A percentile compares a stretch with the other conserved stretches of the same genome.
Evolutionary conservation across 1,140 invertebrate species (phyloP).

Genomic region (Diachasmimorpha longicaudata): DNA sequence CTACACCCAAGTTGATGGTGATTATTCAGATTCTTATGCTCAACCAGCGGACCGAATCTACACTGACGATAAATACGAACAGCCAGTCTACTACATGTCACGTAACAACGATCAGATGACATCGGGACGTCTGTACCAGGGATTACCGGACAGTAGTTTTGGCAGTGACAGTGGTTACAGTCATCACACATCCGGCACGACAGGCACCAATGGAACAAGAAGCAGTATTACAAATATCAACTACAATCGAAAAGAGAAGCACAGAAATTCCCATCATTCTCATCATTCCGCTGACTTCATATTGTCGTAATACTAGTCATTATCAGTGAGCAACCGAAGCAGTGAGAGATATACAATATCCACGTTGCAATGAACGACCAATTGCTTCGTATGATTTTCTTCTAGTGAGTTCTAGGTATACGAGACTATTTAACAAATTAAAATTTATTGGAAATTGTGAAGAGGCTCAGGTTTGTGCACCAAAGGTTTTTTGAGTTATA

Average conservation of each 20-base stretch:
- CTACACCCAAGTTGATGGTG: conserved; percentile 42
- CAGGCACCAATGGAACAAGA: conserved; percentile 49
- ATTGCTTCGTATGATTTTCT: not conserved
- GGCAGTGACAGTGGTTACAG: conserved; percentile 75
- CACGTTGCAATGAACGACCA: not conserved
- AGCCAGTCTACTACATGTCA: conserved; percentile 46
- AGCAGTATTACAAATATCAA: conserved; percentile 46
- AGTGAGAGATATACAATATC: conserved; percentile 12
- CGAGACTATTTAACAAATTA: conserved; percentile 48
- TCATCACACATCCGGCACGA: conserved; percentile 67
- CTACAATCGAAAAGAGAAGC: conserved; percentile 52
- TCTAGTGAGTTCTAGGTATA: conserved; percentile 5
- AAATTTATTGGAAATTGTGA: conserved; percentile 32
- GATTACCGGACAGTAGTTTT: conserved; percentile 66
- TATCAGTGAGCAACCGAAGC: not conserved
- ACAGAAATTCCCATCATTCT: conserved; percentile 52
- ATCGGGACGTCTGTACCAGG: conserved; percentile 49
- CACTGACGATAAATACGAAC: conserved; percentile 47
- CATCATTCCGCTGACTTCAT: conserved; percentile 55
- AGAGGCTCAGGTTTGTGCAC: conserved; percentile 48
- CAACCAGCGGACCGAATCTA: conserved; percentile 49
- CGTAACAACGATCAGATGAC: conserved; percentile 40
- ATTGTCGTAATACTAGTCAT: conserved; percentile 45
- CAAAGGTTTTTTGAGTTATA: conserved; percentile 39
- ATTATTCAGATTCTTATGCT: conserved; percentile 45